Evolutionary conservation across 92 coral and sea anemone species (phyloP).

Genomic region (Plumapathes pennacea): DNA sequence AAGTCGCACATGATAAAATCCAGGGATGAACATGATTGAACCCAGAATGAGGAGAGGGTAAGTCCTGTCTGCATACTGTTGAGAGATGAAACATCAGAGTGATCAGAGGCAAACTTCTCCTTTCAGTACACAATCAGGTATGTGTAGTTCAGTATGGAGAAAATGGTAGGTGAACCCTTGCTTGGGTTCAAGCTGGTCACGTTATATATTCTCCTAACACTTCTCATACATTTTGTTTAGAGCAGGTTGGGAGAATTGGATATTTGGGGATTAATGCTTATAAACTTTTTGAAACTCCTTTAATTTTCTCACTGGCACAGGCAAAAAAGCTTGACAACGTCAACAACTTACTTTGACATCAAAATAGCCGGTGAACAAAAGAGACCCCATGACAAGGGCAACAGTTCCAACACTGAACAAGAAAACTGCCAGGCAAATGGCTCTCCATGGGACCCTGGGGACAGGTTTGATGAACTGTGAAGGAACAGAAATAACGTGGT

Average conservation of each 20-base stretch:
- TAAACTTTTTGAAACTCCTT: too few relatives aligned
- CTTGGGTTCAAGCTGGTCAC: too few relatives aligned
- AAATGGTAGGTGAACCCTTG: too few relatives aligned
- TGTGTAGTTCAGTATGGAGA: too few relatives aligned
- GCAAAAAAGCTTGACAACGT: too few relatives aligned
- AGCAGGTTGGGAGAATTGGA: too few relatives aligned
- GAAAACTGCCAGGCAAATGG: constrained; percentile 77
- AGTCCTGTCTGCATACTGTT: constrained; percentile 91
- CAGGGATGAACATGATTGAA: constrained; percentile 95
- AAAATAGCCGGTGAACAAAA: constrained; percentile 88
- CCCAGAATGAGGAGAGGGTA: constrained; percentile 92
- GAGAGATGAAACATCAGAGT: neutral
- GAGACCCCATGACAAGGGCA: constrained; percentile 79
- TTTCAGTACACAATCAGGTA: too few relatives aligned
- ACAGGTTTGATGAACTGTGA: constrained; percentile 88
- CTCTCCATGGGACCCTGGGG: constrained; percentile 87
- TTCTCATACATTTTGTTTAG: too few relatives aligned
- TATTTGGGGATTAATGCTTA: too few relatives aligned
- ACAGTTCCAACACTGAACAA: constrained; percentile 86
- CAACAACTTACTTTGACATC: constrained; percentile 91
- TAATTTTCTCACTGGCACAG: too few relatives aligned
- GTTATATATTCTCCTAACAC: too few relatives aligned
- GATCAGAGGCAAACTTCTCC: too few relatives aligned
- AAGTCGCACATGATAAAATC: constrained; percentile 89
- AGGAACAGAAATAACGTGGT: neutral